Percentiles rank a stretch among this genome's conserved stretches.
These are phyloP conservation scores for Arenaria interpres DNA, from an alignment of 2,113 vertebrate genomes.

Conservation along the genomic window DNA sequence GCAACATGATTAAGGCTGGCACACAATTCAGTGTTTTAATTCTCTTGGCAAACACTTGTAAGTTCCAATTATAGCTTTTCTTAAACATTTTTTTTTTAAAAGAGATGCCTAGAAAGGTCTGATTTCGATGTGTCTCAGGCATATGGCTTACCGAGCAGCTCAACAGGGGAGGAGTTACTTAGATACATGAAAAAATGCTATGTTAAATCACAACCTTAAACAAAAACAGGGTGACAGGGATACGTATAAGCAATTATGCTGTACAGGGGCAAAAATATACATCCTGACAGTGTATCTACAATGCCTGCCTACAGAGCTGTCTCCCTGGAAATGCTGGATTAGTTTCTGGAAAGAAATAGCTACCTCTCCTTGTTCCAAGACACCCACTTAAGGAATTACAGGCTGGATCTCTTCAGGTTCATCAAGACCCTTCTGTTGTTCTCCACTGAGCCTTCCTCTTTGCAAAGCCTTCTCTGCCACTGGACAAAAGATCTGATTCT, in stretches of 20 bases:
- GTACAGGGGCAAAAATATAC: neutral
- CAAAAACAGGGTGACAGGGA: neutral
- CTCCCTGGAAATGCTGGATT: slow-evolving; percentile 14
- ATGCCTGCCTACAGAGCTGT: neutral
- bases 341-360: neutral
- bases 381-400: neutral
- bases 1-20: slow-evolving; percentile 51
- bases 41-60: slow-evolving; percentile 47
- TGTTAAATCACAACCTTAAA: slow-evolving; percentile 12
- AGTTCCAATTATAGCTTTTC: slow-evolving; percentile 29
- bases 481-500: neutral
- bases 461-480: neutral
- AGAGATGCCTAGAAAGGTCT: slow-evolving; percentile 40
- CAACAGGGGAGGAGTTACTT: slow-evolving; percentile 20
- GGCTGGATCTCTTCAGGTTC: neutral
- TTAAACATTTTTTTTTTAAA: neutral
- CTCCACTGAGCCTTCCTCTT: neutral
- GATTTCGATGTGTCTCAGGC: slow-evolving; percentile 6
- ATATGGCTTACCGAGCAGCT: slow-evolving; percentile 32
- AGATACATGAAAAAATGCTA: neutral
- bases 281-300: neutral
- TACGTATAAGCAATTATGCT: neutral
- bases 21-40: slow-evolving; percentile 27
- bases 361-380: neutral
- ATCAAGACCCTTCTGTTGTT: neutral